Percentiles rank a stretch among this genome's conserved stretches.
phyloP scores from a whole-genome alignment of 2,888 invertebrate genomes.

The Phyllotreta cruciferae region DNA sequence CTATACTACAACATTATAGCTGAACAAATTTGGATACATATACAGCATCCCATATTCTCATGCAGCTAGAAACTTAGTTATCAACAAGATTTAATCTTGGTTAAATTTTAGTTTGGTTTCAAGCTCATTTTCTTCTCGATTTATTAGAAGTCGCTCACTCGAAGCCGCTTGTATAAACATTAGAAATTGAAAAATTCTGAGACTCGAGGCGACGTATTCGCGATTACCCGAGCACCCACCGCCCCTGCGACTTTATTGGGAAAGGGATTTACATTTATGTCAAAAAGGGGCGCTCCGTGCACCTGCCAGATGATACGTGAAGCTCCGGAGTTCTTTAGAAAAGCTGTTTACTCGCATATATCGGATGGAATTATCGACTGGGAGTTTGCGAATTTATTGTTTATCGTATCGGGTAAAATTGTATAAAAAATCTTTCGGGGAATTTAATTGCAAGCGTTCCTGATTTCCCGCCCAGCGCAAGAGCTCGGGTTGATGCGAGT shows the following conservation, averaged over 20 bases:
- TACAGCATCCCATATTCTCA: too few relatives aligned
- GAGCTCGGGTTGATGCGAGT: conserved; percentile 3
- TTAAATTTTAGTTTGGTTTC: too few relatives aligned
- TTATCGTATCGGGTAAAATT: too few relatives aligned
- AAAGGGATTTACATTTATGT: conserved; percentile 19
- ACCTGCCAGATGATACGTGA: conserved; percentile 13
- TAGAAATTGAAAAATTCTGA: conserved; percentile 26
- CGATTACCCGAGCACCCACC: conserved; percentile 16
- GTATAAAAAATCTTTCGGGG: too few relatives aligned
- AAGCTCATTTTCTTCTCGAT: too few relatives aligned
- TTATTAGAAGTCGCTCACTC: too few relatives aligned
- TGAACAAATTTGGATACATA: too few relatives aligned
- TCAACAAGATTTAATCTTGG: too few relatives aligned
- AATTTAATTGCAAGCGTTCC: conserved; percentile 13
- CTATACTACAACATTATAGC: too few relatives aligned
- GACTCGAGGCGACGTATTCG: conserved; percentile 18
- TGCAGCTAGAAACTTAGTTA: too few relatives aligned
- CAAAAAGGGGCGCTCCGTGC: conserved; percentile 9
- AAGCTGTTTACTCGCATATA: conserved; percentile 14
- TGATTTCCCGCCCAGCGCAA: background rate
- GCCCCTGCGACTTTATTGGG: conserved; percentile 14
- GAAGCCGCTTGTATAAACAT: conserved; percentile 26
- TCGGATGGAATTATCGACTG: conserved; percentile 7
- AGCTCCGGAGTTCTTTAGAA: conserved; percentile 7
- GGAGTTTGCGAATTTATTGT: too few relatives aligned